Evolutionary conservation across 2,797 vertebrate genomes (phyloP).

Genomic region (Nannoperca australis): DNA sequence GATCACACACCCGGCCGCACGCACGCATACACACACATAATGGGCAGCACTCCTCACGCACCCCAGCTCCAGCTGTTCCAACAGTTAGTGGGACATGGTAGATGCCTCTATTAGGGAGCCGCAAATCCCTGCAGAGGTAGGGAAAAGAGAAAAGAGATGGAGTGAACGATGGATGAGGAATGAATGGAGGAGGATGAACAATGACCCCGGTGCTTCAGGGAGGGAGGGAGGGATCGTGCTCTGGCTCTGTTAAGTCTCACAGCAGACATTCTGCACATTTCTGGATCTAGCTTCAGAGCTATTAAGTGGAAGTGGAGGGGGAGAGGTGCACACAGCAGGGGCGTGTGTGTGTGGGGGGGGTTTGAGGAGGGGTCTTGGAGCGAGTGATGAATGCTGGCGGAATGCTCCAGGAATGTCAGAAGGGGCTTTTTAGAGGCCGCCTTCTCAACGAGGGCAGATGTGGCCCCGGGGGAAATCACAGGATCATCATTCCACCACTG

Average conservation of each 20-base stretch:
- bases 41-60: constrained; percentile 45
- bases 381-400: constrained; percentile 68
- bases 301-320: constrained; percentile 30
- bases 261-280: constrained; percentile 73
- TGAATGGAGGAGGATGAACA: constrained; percentile 67
- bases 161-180: constrained; percentile 67
- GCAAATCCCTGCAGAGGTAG: constrained; percentile 73
- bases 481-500: constrained; percentile 78
- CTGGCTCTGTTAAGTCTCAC: constrained; percentile 66
- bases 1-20: constrained; percentile 23
- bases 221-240: constrained; percentile 38
- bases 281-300: constrained; percentile 65
- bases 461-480: constrained; percentile 77
- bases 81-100: constrained; percentile 75
- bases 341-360: neutral
- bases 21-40: constrained; percentile 41
- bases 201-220: constrained; percentile 65
- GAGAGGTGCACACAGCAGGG: constrained; percentile 39
- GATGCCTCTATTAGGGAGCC: constrained; percentile 79
- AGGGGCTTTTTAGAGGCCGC: constrained; percentile 62
- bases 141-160: constrained; percentile 44
- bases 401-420: constrained; percentile 79
- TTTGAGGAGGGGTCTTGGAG: constrained; percentile 58
- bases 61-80: constrained; percentile 78
- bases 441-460: constrained; percentile 75